These are phyloP conservation scores for Euthynnus affinis DNA, from an alignment of 2,797 vertebrate genomes.

Conservation along the genomic window DNA sequence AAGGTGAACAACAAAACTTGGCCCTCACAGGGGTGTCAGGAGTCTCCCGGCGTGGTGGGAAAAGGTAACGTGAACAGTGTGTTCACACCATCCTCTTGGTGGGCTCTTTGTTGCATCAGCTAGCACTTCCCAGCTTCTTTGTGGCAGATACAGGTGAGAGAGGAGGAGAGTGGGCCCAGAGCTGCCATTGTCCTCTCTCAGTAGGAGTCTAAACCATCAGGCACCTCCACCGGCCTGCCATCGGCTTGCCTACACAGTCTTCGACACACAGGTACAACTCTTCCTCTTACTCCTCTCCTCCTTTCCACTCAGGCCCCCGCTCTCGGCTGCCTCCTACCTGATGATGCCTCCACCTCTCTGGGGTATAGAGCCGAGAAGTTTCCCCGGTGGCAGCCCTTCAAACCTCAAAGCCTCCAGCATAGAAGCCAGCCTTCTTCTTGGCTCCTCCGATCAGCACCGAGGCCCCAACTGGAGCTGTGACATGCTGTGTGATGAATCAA, in stretches of 20 bases:
- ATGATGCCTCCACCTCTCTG: constrained; percentile 73
- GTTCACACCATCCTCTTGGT: constrained; percentile 85
- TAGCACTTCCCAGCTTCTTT: constrained; percentile 76
- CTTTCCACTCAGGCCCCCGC: constrained; percentile 59
- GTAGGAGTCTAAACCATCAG: constrained; percentile 64
- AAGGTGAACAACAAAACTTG: constrained; percentile 53
- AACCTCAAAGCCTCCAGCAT: constrained; percentile 80
- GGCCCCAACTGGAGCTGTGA: constrained; percentile 41
- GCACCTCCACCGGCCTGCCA: constrained; percentile 56
- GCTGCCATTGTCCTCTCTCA: constrained; percentile 88
- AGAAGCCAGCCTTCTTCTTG: constrained; percentile 66
- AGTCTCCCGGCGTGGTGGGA: constrained; percentile 72
- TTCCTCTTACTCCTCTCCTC: constrained; percentile 61
- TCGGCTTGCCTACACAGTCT: constrained; percentile 68
- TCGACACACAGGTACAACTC: constrained; percentile 56
- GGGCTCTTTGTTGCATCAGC: constrained; percentile 56
- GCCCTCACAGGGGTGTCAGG: constrained; percentile 64
- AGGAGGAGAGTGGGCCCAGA: constrained; percentile 69
- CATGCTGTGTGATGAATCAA: constrained; percentile 32
- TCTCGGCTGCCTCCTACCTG: constrained; percentile 72
- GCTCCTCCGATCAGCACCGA: constrained; percentile 40
- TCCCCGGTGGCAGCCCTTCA: constrained; percentile 63
- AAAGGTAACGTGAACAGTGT: constrained; percentile 51
- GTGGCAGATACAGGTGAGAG: constrained; percentile 64
- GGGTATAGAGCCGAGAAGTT: constrained; percentile 64